Conservation (phyloP, 2,113 vertebrate genomes). For the Symphodus melops region DNA sequence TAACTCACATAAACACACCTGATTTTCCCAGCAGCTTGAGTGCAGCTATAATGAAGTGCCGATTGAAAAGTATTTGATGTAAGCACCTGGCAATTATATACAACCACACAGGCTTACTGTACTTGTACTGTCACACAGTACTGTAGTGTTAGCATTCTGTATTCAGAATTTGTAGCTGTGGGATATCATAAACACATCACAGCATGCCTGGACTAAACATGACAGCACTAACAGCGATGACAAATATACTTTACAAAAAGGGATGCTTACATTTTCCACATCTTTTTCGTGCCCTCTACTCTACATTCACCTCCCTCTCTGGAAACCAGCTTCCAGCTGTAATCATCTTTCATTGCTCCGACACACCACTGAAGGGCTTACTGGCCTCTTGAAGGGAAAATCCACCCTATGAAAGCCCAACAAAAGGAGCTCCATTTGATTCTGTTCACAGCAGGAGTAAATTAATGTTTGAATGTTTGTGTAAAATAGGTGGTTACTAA, state of each 20-base stretch:
- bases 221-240: slow-evolving; percentile 41
- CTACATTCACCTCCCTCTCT: slow-evolving; percentile 14
- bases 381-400: slow-evolving; percentile 1
- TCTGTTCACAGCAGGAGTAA: not conserved
- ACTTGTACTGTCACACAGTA: not conserved
- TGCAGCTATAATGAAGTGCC: slow-evolving; percentile 57
- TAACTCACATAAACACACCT: slow-evolving; percentile 56
- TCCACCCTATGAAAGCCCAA: slow-evolving; percentile 8
- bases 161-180: slow-evolving; percentile 26
- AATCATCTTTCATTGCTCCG: slow-evolving; percentile 35
- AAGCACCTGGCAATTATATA: slow-evolving; percentile 57
- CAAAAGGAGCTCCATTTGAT: not conserved
- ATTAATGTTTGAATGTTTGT: not conserved
- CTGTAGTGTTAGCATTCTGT: not conserved
- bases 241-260: slow-evolving; percentile 44
- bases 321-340: slow-evolving; percentile 22
- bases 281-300: slow-evolving; percentile 26
- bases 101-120: slow-evolving; percentile 33
- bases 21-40: slow-evolving; percentile 33
- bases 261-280: slow-evolving; percentile 65
- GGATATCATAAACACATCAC: slow-evolving; percentile 47
- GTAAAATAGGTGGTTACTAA: not conserved
- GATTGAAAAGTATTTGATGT: slow-evolving; percentile 66
- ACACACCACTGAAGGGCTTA: not conserved
- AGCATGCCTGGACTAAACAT: slow-evolving; percentile 44